These are phyloP conservation scores for Archaeoteleia sp. DNA, from an alignment of 2,888 invertebrate species.

Conservation along the genomic window DNA sequence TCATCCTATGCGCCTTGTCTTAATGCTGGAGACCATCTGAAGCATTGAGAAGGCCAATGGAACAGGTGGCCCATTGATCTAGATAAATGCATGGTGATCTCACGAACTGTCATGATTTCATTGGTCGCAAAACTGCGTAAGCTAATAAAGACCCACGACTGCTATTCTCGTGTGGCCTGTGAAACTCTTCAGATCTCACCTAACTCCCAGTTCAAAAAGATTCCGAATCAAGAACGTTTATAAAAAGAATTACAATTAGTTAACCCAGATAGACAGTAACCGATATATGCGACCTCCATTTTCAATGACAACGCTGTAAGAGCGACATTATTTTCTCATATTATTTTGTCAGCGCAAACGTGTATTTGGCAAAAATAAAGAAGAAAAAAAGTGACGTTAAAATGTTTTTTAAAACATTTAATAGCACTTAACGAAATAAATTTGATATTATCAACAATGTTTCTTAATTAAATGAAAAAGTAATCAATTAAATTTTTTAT, in stretches of 20 bases:
- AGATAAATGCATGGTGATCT: slow-evolving; percentile 39
- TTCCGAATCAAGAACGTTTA: slow-evolving; percentile 47
- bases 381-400: no score
- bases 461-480: no score
- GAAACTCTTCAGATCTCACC: slow-evolving; percentile 36
- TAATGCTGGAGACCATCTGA: neutral
- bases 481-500: no score
- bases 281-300: slow-evolving; percentile 63
- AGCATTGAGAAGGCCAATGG: slow-evolving; percentile 44
- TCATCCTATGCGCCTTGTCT: slow-evolving; percentile 25
- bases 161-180: slow-evolving; percentile 34
- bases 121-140: slow-evolving; percentile 16
- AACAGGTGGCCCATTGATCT: slow-evolving; percentile 56
- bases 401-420: no score
- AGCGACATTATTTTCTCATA: no score
- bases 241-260: slow-evolving; percentile 60
- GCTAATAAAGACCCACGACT: slow-evolving; percentile 40
- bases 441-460: no score
- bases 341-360: no score
- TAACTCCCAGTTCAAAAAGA: slow-evolving; percentile 40
- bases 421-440: no score
- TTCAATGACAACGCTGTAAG: slow-evolving; percentile 59
- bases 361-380: no score
- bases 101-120: slow-evolving; percentile 8
- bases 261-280: slow-evolving; percentile 63